phyloP scores from a whole-genome alignment of 2,797 vertebrate genomes.

The Lutjanus campechanus region DNA sequence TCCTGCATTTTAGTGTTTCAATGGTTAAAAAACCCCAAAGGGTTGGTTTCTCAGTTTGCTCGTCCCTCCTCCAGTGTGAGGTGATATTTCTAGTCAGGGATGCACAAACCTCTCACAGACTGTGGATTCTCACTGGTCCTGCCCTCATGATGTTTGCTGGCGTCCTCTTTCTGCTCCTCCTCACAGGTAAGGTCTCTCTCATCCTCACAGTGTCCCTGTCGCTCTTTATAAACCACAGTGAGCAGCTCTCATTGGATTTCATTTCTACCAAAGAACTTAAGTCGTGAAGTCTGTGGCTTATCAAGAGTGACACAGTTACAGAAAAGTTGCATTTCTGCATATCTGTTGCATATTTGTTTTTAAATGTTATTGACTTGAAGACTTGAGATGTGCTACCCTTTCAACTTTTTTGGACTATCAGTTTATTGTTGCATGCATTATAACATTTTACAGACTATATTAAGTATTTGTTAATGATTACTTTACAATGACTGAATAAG shows the following conservation, averaged over 20 bases:
- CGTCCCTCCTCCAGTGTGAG: background rate
- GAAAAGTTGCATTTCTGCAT: background rate
- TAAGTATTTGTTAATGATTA: no score
- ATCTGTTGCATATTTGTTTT: background rate
- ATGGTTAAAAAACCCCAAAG: background rate
- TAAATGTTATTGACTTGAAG: no score
- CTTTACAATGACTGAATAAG: no score
- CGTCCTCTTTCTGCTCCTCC: slow-evolving; percentile 40
- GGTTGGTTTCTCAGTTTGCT: background rate
- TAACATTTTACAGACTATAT: no score
- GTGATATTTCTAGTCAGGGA: background rate
- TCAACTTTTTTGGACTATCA: no score
- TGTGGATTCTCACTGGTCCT: background rate
- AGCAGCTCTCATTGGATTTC: background rate
- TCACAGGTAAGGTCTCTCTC: slow-evolving; percentile 37
- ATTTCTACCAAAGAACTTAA: background rate
- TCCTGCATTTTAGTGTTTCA: background rate
- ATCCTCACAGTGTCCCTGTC: no score
- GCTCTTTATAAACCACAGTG: background rate
- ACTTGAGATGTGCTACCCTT: no score
- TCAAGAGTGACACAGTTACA: background rate
- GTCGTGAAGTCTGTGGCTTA: background rate
- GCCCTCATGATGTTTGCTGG: slow-evolving; percentile 5
- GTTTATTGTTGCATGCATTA: no score
- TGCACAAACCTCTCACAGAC: slow-evolving; percentile 14